These are phyloP conservation scores for Solenopsis invicta DNA, from an alignment of 1,140 invertebrate genomes.

Conservation along the genomic window DNA sequence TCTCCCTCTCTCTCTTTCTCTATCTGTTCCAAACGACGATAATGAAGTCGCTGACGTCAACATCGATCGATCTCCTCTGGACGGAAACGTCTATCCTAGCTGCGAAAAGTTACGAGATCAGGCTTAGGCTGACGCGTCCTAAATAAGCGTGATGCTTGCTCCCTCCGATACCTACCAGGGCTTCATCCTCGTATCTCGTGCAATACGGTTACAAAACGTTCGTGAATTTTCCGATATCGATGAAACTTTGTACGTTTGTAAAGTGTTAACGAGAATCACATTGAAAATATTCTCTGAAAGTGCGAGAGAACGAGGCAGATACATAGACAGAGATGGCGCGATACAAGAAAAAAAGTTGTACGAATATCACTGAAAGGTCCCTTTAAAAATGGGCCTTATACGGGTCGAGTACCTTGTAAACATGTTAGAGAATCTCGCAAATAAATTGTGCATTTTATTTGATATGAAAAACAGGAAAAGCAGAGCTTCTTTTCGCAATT, in stretches of 20 bases:
- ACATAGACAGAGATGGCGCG: not conserved
- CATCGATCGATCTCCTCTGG: constrained; percentile 38
- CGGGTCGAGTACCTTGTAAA: too few species aligned
- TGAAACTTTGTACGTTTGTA: constrained; percentile 50
- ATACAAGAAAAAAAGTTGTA: not conserved
- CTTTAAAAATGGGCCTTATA: not conserved
- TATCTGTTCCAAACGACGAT: constrained; percentile 40
- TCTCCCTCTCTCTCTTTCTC: not conserved
- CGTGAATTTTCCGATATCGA: constrained; percentile 1
- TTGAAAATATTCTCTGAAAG: constrained; percentile 25
- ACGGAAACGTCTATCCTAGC: constrained; percentile 51
- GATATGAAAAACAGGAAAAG: not conserved
- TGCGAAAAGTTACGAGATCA: constrained; percentile 60
- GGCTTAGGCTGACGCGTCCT: constrained; percentile 52
- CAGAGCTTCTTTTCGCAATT: not conserved
- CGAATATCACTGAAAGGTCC: not conserved
- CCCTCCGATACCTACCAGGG: not conserved
- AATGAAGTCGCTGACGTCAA: constrained; percentile 60
- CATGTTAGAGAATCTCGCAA: not conserved
- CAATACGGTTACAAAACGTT: constrained; percentile 20
- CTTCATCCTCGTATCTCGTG: constrained; percentile 20
- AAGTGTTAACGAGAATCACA: constrained; percentile 48
- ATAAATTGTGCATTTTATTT: not conserved
- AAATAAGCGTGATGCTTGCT: constrained; percentile 43
- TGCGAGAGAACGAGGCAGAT: not conserved